Conservation (phyloP, 2,797 vertebrate genomes). For the Orestias chungarensis region DNA sequence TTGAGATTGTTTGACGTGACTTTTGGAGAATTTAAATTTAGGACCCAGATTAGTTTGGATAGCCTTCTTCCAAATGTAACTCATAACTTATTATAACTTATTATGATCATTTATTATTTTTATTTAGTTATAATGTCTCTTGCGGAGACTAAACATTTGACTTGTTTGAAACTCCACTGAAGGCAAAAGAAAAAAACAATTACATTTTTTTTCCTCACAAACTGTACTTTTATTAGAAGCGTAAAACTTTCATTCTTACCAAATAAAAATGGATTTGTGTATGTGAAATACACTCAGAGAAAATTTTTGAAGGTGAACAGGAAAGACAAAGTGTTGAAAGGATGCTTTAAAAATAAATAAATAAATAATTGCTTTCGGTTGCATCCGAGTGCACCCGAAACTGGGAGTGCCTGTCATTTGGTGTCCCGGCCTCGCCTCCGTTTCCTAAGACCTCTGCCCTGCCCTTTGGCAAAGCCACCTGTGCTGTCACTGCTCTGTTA, state of each 20-base stretch:
- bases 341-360: background rate
- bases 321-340: slow-evolving; percentile 3
- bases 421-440: slow-evolving; percentile 3
- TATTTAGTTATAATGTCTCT: background rate
- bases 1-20: no score
- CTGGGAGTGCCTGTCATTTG: background rate
- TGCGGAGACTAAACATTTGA: background rate
- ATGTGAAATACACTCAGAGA: background rate
- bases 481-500: slow-evolving; percentile 46
- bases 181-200: no score
- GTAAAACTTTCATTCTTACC: background rate
- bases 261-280: background rate
- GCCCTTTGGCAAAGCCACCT: slow-evolving; percentile 47
- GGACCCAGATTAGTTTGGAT: background rate
- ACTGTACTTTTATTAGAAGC: background rate
- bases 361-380: background rate
- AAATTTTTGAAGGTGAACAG: background rate
- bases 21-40: no score
- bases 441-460: slow-evolving; percentile 45
- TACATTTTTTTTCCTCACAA: background rate
- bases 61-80: background rate
- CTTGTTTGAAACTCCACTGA: background rate
- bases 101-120: no score
- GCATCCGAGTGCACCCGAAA: slow-evolving; percentile 2
- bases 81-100: no score